Conservation (phyloP, 2,113 vertebrate genomes). For the Chloroceryle aenea region DNA sequence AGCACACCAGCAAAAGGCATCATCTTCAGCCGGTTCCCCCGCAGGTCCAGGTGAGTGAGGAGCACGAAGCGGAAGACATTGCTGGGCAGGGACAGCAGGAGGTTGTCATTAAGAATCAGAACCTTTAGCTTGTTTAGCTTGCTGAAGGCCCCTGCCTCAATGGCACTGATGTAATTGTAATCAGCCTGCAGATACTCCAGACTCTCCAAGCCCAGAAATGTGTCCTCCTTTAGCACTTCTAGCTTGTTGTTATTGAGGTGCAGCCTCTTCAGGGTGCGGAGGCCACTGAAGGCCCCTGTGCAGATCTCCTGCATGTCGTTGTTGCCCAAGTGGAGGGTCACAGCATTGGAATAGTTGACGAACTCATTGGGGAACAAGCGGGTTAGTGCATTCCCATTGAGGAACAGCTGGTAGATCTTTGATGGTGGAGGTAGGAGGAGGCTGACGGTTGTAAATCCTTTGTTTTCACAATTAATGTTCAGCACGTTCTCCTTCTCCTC, state of each 20-base stretch:
- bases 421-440: conserved; percentile 90
- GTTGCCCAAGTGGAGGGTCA: conserved; percentile 95
- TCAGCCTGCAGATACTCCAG: conserved; percentile 98
- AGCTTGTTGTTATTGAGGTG: conserved; percentile 98
- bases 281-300: conserved; percentile 89
- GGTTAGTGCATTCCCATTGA: conserved; percentile 94
- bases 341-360: conserved; percentile 92
- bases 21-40: conserved; percentile 93
- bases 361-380: conserved; percentile 93
- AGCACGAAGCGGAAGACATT: conserved; percentile 98
- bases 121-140: conserved; percentile 97
- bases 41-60: conserved; percentile 95
- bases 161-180: conserved; percentile 97
- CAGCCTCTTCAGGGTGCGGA: conserved; percentile 91
- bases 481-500: conserved; percentile 95
- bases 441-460: conserved; percentile 93
- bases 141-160: conserved; percentile 93
- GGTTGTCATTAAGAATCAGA: conserved; percentile 97
- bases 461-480: conserved; percentile 98
- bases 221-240: conserved; percentile 93
- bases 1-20: conserved; percentile 95
- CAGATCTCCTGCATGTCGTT: conserved; percentile 96
- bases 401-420: conserved; percentile 94
- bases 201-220: conserved; percentile 91
- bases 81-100: conserved; percentile 91